Conservation (phyloP, 2,888 invertebrate genomes). For the Neocrepidodera transversa region DNA sequence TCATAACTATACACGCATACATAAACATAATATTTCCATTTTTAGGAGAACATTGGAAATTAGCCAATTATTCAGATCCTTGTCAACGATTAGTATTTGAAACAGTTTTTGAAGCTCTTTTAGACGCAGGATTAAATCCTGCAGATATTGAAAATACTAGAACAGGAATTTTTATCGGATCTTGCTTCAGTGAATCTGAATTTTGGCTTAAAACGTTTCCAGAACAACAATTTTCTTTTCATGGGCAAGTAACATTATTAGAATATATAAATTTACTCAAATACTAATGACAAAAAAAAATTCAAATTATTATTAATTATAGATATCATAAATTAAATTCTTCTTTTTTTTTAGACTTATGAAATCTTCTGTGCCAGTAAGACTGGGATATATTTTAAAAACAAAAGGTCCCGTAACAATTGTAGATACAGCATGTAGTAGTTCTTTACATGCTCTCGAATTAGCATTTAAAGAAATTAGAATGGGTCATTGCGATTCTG, state of each 20-base stretch:
- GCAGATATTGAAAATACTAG: slow-evolving; percentile 71
- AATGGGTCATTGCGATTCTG: slow-evolving; percentile 84
- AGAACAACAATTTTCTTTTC: neutral
- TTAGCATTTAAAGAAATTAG: slow-evolving; percentile 80
- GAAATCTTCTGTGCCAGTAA: slow-evolving; percentile 67
- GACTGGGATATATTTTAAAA: slow-evolving; percentile 87
- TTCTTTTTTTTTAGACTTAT: neutral
- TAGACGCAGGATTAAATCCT: slow-evolving; percentile 73
- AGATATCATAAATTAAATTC: neutral
- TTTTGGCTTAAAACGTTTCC: neutral
- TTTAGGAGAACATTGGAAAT: slow-evolving; percentile 55
- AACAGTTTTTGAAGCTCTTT: slow-evolving; percentile 65
- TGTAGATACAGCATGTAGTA: slow-evolving; percentile 94
- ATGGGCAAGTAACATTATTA: neutral
- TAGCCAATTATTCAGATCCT: slow-evolving; percentile 66
- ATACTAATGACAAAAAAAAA: no score
- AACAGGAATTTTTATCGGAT: slow-evolving; percentile 81
- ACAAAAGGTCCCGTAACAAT: slow-evolving; percentile 89
- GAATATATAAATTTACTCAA: no score
- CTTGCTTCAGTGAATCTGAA: slow-evolving; percentile 71
- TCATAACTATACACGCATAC: no score
- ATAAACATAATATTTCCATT: no score
- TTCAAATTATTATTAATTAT: no score
- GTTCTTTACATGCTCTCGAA: slow-evolving; percentile 85
- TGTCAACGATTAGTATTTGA: slow-evolving; percentile 67